Conservation (phyloP, 30 jellyfish, hydroid and myxozoan genomes). For the Kudoa iwatai region DNA sequence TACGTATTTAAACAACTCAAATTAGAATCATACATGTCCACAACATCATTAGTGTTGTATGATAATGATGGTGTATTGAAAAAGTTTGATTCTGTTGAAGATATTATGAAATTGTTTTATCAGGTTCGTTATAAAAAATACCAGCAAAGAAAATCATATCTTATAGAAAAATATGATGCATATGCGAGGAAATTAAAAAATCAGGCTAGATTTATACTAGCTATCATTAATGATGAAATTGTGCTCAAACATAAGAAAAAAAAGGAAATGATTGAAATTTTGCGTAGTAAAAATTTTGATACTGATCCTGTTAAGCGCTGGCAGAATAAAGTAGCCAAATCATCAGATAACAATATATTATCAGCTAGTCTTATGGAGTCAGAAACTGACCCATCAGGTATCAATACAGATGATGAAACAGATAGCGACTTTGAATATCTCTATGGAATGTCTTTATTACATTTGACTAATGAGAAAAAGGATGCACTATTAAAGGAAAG, state of each 20-base stretch:
- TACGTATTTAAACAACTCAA: not conserved
- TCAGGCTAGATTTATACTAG: slow-evolving; percentile 69
- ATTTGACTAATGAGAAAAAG: not conserved
- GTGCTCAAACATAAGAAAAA: slow-evolving; percentile 10
- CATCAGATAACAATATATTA: too few species aligned
- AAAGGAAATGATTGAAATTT: slow-evolving; percentile 17
- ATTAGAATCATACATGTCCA: not conserved
- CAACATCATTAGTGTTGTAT: slow-evolving; percentile 4
- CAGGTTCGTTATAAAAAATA: slow-evolving; percentile 25
- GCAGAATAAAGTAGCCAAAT: too few species aligned
- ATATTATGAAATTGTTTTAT: slow-evolving; percentile 20
- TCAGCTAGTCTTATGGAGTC: not conserved
- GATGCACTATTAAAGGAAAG: not conserved
- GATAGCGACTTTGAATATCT: not conserved
- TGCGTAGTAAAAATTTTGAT: slow-evolving; percentile 13
- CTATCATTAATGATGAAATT: slow-evolving; percentile 35
- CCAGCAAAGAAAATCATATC: slow-evolving; percentile 22
- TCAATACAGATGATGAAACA: not conserved
- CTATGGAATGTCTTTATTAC: not conserved
- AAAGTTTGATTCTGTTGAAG: slow-evolving; percentile 22
- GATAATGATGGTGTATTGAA: slow-evolving; percentile 35
- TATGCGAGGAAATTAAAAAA: slow-evolving; percentile 27
- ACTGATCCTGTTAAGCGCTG: slow-evolving; percentile 71
- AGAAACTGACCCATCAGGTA: not conserved
- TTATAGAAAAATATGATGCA: slow-evolving; percentile 36